Conservation (phyloP, 2,113 vertebrate genomes). For the Gulo gulo region DNA sequence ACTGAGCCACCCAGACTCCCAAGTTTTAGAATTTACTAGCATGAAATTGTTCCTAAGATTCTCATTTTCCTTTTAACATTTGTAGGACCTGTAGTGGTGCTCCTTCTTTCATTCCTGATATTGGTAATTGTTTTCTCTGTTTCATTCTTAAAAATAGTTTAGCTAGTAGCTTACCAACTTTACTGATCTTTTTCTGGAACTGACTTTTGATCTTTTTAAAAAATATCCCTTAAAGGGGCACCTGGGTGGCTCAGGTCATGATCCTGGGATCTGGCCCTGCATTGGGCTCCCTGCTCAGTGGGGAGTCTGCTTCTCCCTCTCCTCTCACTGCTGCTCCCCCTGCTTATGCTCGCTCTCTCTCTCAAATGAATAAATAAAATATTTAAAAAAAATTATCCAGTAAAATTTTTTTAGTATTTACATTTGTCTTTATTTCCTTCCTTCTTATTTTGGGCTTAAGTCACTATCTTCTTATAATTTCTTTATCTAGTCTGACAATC, state of each 20-base stretch:
- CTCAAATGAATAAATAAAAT: neutral
- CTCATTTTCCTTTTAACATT: neutral
- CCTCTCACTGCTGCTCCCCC: neutral
- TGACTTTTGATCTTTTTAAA: neutral
- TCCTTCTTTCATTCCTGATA: neutral
- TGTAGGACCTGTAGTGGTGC: neutral
- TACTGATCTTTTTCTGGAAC: neutral
- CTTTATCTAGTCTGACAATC: neutral
- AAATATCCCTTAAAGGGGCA: neutral
- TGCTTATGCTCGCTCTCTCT: neutral
- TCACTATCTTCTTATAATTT: neutral
- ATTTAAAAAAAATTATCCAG: neutral
- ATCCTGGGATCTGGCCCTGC: neutral
- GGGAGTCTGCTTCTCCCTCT: neutral
- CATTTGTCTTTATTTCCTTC: neutral
- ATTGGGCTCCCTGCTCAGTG: neutral
- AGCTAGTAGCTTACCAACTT: neutral
- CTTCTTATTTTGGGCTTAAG: neutral
- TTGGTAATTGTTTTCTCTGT: neutral
- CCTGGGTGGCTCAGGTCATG: neutral
- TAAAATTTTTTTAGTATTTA: neutral
- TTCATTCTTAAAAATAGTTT: conserved; percentile 2
- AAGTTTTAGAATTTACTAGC: neutral
- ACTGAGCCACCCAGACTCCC: no score
- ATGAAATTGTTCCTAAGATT: neutral